Evolutionary conservation across 2,888 invertebrate genomes (phyloP).

Genomic region (Lasioglossum lativentre): DNA sequence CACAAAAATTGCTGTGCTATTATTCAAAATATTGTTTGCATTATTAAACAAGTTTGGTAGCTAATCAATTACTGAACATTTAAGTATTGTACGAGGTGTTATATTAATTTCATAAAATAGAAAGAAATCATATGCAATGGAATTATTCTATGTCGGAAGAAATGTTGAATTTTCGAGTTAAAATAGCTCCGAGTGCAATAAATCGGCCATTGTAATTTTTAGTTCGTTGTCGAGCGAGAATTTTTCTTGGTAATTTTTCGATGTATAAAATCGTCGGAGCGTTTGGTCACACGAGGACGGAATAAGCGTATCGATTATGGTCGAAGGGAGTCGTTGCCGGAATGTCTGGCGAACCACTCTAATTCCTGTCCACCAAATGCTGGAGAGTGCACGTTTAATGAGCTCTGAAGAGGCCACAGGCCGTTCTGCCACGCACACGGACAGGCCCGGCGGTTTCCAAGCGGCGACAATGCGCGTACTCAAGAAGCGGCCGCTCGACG

Average conservation of each 20-base stretch:
- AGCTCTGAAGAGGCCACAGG: conserved; percentile 31
- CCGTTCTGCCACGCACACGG: conserved; percentile 34
- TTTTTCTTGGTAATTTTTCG: not conserved
- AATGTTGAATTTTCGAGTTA: no score
- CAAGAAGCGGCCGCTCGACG: conserved; percentile 57
- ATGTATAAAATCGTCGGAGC: not conserved
- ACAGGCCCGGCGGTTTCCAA: conserved; percentile 44
- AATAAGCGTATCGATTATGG: not conserved
- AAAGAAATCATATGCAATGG: no score
- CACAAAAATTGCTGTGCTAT: no score
- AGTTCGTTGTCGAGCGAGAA: no score
- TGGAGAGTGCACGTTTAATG: conserved; percentile 48
- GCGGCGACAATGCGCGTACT: conserved; percentile 61
- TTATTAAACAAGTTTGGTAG: no score
- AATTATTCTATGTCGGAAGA: no score
- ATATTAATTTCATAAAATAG: no score
- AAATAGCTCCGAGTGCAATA: no score
- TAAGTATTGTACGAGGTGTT: no score
- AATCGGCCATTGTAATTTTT: no score
- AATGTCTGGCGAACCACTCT: not conserved
- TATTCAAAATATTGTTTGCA: no score
- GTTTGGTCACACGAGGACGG: not conserved
- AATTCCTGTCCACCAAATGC: conserved; percentile 14
- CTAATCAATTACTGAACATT: no score
- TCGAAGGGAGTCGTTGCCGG: not conserved